A percentile compares a stretch with the other conserved stretches of the same genome.
phyloP scores from a whole-genome alignment of 1,140 invertebrate genomes.

The Plectrocnemia conspersa region DNA sequence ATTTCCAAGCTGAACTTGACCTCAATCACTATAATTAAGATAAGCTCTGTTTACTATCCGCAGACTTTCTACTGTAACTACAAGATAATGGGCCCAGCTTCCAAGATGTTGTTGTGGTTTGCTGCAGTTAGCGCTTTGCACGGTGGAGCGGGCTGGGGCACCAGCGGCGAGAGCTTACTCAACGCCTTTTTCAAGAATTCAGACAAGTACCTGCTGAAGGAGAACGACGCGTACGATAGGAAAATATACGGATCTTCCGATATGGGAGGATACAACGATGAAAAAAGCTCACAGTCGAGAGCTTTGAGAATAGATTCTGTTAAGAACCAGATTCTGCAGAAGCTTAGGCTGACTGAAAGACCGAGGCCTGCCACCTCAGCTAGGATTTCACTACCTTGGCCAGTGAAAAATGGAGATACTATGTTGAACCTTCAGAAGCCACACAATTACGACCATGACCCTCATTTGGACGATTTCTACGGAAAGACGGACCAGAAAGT shows the following conservation, averaged over 20 bases:
- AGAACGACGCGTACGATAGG: neutral
- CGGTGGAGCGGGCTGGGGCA: neutral
- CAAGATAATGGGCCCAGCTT: neutral
- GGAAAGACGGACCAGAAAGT: conserved; percentile 75
- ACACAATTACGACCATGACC: conserved; percentile 36
- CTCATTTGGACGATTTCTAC: conserved; percentile 67
- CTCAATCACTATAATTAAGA: too few species aligned
- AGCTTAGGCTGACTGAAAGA: conserved; percentile 50
- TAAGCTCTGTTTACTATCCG: neutral
- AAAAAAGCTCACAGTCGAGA: conserved; percentile 33
- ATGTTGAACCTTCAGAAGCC: conserved; percentile 10
- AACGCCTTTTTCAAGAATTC: conserved; percentile 24
- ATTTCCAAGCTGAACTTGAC: too few species aligned
- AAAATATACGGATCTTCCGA: conserved; percentile 42
- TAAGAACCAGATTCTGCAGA: conserved; percentile 55
- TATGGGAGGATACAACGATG: conserved; percentile 39
- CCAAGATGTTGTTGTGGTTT: conserved; percentile 6
- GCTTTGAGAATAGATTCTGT: conserved; percentile 53
- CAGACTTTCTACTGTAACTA: neutral
- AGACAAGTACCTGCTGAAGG: conserved; percentile 10
- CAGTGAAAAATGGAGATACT: conserved; percentile 61
- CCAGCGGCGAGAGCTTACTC: conserved; percentile 8
- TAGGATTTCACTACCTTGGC: conserved; percentile 60
- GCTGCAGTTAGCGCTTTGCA: neutral
- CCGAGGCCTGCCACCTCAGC: conserved; percentile 47